phyloP scores from a whole-genome alignment of 2,888 invertebrate genomes.

The Aphrophora alni region DNA sequence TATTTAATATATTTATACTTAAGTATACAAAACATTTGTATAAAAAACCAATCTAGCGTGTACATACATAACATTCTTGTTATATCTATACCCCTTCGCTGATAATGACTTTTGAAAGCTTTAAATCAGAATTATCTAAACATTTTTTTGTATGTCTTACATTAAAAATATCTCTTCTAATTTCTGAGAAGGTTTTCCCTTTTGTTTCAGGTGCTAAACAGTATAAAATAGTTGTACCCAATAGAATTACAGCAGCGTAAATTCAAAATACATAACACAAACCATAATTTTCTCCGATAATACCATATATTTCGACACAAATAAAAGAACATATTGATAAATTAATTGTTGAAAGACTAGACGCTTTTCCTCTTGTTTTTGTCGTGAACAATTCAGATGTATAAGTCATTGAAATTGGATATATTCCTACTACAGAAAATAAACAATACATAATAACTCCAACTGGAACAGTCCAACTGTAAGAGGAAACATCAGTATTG shows the following conservation, averaged over 20 bases:
- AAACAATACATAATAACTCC: conserved; percentile 14
- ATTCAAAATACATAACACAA: neutral
- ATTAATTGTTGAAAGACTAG: conserved; percentile 5
- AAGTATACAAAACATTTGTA: no score
- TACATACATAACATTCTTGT: no score
- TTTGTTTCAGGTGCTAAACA: conserved; percentile 30
- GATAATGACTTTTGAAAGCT: no score
- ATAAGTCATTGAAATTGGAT: conserved; percentile 25
- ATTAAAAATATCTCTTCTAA: neutral
- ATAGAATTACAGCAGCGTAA: neutral
- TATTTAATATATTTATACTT: no score
- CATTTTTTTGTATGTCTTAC: neutral
- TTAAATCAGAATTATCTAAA: no score
- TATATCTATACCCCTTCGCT: no score
- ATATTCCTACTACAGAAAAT: conserved; percentile 27
- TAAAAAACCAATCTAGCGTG: no score
- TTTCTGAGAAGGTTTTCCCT: conserved; percentile 16
- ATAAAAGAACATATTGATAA: conserved; percentile 10
- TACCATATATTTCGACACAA: neutral
- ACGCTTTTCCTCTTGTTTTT: conserved; percentile 21
- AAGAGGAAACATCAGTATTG: neutral
- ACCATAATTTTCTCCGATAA: neutral
- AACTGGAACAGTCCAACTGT: conserved; percentile 1
- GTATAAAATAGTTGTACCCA: neutral
- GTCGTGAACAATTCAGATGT: conserved; percentile 29